These are phyloP conservation scores for Thera obeliscata DNA, from an alignment of 2,888 invertebrate species.

Conservation along the genomic window DNA sequence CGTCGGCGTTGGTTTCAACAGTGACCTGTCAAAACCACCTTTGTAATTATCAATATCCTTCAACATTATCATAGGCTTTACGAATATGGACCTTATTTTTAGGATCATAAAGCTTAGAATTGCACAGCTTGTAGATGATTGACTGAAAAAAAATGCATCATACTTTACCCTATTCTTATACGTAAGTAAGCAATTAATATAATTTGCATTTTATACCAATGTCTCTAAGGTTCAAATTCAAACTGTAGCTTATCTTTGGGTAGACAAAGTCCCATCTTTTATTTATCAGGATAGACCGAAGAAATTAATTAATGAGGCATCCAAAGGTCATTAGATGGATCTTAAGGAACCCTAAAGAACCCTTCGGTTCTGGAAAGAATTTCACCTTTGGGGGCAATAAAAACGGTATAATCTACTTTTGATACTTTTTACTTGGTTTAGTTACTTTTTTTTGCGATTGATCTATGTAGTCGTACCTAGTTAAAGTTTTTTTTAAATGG, in stretches of 20 bases:
- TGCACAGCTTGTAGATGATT: too few relatives aligned
- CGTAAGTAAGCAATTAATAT: background rate
- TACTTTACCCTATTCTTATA: too few relatives aligned
- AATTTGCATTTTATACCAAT: background rate
- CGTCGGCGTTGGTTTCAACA: too few relatives aligned
- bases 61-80: too few relatives aligned
- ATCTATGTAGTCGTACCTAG: conserved; percentile 52
- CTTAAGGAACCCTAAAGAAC: conserved; percentile 35
- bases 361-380: conserved; percentile 51
- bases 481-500: conserved; percentile 23
- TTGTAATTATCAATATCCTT: too few relatives aligned
- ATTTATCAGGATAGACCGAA: conserved; percentile 63
- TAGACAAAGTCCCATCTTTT: conserved; percentile 44
- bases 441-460: conserved; percentile 58
- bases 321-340: conserved; percentile 56
- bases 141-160: too few relatives aligned
- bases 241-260: conserved; percentile 4
- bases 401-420: conserved; percentile 50
- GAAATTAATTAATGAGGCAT: conserved; percentile 69
- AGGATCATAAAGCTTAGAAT: too few relatives aligned
- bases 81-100: too few relatives aligned
- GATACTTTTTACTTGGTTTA: conserved; percentile 26
- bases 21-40: too few relatives aligned
- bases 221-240: conserved; percentile 4
- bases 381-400: conserved; percentile 52